phyloP scores from a whole-genome alignment of 1,140 invertebrate species.

The Theocolax elegans region DNA sequence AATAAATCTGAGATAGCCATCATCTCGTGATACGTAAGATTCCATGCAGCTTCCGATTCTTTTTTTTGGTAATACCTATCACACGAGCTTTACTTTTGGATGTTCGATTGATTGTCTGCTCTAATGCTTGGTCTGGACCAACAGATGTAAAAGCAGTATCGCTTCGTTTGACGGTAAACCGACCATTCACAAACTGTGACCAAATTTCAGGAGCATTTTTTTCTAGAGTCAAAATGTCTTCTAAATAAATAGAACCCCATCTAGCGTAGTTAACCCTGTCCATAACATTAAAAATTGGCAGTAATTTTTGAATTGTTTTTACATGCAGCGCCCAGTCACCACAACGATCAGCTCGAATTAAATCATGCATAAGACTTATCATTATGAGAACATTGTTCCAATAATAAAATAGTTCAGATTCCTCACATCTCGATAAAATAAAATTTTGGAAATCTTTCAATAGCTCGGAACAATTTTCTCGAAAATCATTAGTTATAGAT shows the following conservation, averaged over 20 bases:
- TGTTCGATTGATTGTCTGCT: constrained; percentile 4
- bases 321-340: constrained; percentile 38
- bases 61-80: constrained; percentile 12
- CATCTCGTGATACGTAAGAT: not conserved
- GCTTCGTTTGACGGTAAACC: constrained; percentile 8
- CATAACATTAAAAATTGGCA: constrained; percentile 35
- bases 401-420: constrained; percentile 20
- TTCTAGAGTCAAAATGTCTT: constrained; percentile 23
- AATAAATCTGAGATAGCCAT: not conserved
- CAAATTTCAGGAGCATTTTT: not conserved
- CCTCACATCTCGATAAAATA: constrained; percentile 7
- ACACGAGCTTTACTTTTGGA: not conserved
- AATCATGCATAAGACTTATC: constrained; percentile 16
- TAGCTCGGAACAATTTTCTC: not conserved
- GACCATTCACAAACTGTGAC: not conserved
- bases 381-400: constrained; percentile 16
- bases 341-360: constrained; percentile 29
- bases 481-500: not conserved
- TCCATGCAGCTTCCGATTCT: constrained; percentile 1
- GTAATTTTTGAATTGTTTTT: constrained; percentile 21
- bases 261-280: constrained; percentile 37
- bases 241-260: constrained; percentile 26
- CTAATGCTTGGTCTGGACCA: constrained; percentile 1
- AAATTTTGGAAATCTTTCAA: constrained; percentile 11
- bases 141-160: not conserved